A percentile compares a stretch with the other conserved stretches of the same genome.
Evolutionary conservation across 1,140 invertebrate species (phyloP).

Genomic region (Lucilia cuprina): DNA sequence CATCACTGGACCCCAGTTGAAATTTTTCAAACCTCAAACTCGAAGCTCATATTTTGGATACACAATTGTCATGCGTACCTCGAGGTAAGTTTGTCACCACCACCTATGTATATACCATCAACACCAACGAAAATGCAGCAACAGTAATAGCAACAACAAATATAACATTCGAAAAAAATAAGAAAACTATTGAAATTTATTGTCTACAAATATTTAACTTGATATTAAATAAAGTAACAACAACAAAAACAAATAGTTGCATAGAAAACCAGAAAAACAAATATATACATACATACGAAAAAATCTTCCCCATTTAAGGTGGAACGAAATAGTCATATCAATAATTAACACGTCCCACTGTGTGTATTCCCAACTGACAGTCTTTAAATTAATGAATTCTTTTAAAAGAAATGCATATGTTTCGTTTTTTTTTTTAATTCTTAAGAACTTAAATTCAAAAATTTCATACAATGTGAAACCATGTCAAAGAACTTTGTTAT

Average conservation of each 20-base stretch:
- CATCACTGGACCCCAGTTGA: slow-evolving; percentile 46
- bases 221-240: not conserved
- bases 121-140: not conserved
- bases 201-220: not conserved
- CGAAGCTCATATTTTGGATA: slow-evolving; percentile 60
- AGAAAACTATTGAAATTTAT: not conserved
- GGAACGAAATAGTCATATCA: not conserved
- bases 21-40: slow-evolving; percentile 48
- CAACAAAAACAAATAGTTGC: not conserved
- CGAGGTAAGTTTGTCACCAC: slow-evolving; percentile 48
- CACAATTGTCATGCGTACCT: slow-evolving; percentile 53
- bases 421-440: no score
- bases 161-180: not conserved
- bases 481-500: no score
- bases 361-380: not conserved
- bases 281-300: not conserved
- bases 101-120: not conserved
- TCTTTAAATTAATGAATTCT: not conserved
- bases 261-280: not conserved
- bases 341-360: not conserved
- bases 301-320: not conserved
- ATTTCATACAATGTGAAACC: no score
- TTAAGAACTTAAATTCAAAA: no score
- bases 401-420: not conserved
- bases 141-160: not conserved